Base-by-base conservation (phyloP, 2,888 invertebrate species). In the Cremastinae sp. region DNA sequence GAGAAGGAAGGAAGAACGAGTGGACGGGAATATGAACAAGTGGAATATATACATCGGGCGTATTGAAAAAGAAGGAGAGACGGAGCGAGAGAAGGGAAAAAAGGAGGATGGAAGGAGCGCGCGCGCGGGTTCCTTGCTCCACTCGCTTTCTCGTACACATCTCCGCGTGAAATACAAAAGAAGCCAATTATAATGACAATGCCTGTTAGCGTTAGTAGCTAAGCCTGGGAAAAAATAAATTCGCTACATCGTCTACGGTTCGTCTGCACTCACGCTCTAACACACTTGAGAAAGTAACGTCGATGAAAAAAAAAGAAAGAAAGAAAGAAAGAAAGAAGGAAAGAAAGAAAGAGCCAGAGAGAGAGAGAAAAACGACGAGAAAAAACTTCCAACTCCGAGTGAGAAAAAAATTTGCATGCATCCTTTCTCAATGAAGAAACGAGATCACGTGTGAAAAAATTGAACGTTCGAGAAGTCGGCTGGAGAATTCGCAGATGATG, bases 111-210 rank as follows among this genome's bases (percentile, higher is more conserved):
- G n/a, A n/a, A n/a, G n/a, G n/a, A n/a, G n/a, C n/a, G n/a, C n/a
- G n/a, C n/a, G n/a, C 54, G 56, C 58, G 68, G 69, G 69, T 49
- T 47, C 54, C 54, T n/a, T 62, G 34, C 43, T n/a, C 20, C 20
- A 62, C 36, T 54, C 22, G 84, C 85, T 84, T 83, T 45, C 84
- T 45, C 8, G 16, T 49, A 49, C 20, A 49, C 7, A 49, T 49
- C 3, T 3, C 9, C 4, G 41, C 83, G 87, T 83, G 84, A 86
- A 86, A 85, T 84, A 87, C 86, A 88, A 87, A 86, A 85, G 85
- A 73, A 83, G 85, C 86, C 88, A 88, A 89, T 89, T 89, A 89
- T 84, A 89, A 89, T 89, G 89, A 89, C 89, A 89, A 89, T 88
- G 86, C 83, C 80, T 81, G 80, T 81, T 68, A 41, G 58, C 72